phyloP scores from a whole-genome alignment of 2,113 vertebrate species.

The Oryzias curvinotus region DNA sequence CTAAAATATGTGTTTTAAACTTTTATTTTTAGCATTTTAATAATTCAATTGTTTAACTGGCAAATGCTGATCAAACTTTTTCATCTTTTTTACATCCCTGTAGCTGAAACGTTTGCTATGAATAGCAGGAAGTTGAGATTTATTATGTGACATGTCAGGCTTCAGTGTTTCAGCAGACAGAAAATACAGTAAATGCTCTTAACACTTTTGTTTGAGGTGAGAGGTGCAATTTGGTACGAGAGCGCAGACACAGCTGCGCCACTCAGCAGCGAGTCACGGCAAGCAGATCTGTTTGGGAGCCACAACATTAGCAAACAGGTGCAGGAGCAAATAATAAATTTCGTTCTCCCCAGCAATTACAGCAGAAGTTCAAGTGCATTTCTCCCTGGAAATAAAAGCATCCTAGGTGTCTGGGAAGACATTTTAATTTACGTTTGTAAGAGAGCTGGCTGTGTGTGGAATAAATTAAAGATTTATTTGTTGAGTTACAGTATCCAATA shows the following conservation, averaged over 20 bases:
- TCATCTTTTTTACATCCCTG: too few species aligned
- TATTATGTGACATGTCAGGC: not conserved
- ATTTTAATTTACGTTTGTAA: constrained; percentile 8
- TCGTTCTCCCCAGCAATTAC: constrained; percentile 5
- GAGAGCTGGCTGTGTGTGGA: not conserved
- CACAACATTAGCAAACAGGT: constrained; percentile 22
- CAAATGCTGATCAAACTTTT: too few species aligned
- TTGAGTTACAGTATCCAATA: constrained; percentile 4
- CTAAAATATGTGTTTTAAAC: too few species aligned
- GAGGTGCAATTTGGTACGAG: constrained; percentile 20
- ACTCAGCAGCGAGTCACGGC: constrained; percentile 4
- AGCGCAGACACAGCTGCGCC: constrained; percentile 21
- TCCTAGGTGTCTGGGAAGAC: constrained; percentile 3
- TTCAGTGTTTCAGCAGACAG: not conserved
- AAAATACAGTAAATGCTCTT: constrained; percentile 5
- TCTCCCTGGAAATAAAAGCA: constrained; percentile 4
- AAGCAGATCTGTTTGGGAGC: constrained; percentile 14
- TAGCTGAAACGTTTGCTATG: not conserved
- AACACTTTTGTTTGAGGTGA: constrained; percentile 14
- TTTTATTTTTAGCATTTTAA: too few species aligned
- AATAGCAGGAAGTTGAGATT: not conserved
- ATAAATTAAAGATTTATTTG: constrained; percentile 16
- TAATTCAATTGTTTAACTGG: too few species aligned
- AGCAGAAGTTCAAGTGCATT: constrained; percentile 1
- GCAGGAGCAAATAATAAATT: constrained; percentile 14